Evolutionary conservation across 2,888 invertebrate species (phyloP).

Genomic region (Parasteatoda lunata): DNA sequence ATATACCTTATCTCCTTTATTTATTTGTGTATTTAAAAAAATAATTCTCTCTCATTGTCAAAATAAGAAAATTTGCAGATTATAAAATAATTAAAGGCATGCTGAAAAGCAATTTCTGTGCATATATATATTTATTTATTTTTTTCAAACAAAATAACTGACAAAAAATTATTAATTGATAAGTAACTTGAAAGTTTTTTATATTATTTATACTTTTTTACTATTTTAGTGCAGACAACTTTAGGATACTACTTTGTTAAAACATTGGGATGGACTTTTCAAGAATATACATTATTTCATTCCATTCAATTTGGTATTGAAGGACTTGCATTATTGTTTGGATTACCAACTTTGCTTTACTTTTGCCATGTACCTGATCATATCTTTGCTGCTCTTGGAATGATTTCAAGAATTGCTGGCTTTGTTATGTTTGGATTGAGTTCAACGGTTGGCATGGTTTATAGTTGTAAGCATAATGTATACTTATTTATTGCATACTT

Average conservation of each 20-base stretch:
- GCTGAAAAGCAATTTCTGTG: too few relatives aligned
- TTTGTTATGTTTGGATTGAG: slow-evolving; percentile 74
- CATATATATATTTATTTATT: too few relatives aligned
- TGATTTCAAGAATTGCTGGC: slow-evolving; percentile 74
- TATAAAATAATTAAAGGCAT: too few relatives aligned
- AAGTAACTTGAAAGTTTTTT: too few relatives aligned
- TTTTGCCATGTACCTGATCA: slow-evolving; percentile 72
- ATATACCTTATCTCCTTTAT: too few relatives aligned
- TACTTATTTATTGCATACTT: too few relatives aligned
- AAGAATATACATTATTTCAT: slow-evolving; percentile 54
- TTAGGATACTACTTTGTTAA: slow-evolving; percentile 51
- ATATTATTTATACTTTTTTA: too few relatives aligned
- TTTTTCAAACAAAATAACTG: too few relatives aligned
- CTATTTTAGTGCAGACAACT: slow-evolving; percentile 42
- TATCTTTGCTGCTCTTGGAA: slow-evolving; percentile 73
- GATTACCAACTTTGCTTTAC: slow-evolving; percentile 42
- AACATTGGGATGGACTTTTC: slow-evolving; percentile 39
- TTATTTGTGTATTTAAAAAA: too few relatives aligned
- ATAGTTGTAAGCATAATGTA: slow-evolving; percentile 72
- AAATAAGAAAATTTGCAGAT: too few relatives aligned
- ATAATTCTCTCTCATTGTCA: too few relatives aligned
- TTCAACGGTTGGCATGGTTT: slow-evolving; percentile 72
- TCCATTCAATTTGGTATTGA: slow-evolving; percentile 54
- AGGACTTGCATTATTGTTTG: slow-evolving; percentile 62
- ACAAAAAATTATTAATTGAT: too few relatives aligned